Evolutionary conservation across 2,113 vertebrate species (phyloP).

Genomic region (Heterochromis multidens): DNA sequence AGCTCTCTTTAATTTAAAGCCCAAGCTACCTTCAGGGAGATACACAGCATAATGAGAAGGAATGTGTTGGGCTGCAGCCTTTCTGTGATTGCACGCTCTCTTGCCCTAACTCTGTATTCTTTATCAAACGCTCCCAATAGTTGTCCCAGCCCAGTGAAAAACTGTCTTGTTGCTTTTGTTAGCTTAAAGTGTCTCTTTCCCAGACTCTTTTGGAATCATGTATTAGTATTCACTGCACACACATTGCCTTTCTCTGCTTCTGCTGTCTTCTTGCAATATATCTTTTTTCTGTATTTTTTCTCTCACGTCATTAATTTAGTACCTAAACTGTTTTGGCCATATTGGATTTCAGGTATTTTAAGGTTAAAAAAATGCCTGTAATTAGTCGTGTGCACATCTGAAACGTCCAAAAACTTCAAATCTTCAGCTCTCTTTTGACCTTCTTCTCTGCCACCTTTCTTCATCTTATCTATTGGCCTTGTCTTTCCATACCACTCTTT

Average conservation of each 20-base stretch:
- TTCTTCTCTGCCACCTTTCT: neutral
- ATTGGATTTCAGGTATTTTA: neutral
- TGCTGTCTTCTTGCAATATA: neutral
- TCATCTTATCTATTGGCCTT: neutral
- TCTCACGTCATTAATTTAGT: neutral
- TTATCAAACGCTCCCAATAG: conserved; percentile 42
- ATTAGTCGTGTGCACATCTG: neutral
- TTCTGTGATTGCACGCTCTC: neutral
- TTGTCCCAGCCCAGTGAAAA: neutral
- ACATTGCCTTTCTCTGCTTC: neutral
- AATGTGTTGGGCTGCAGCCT: neutral
- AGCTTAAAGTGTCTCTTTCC: neutral
- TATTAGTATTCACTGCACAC: neutral
- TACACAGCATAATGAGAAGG: conserved; percentile 12
- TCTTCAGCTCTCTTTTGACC: neutral
- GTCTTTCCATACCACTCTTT: neutral
- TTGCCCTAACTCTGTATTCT: conserved; percentile 38
- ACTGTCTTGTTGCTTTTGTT: neutral
- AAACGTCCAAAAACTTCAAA: neutral
- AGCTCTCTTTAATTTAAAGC: conserved; percentile 44
- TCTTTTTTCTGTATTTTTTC: neutral
- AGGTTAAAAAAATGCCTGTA: neutral
- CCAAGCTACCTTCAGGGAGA: conserved; percentile 34
- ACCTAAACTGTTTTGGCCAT: neutral
- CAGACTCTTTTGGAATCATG: neutral